Evolutionary conservation across 1,140 invertebrate species (phyloP).

Genomic region (Cheumatopsyche charites): DNA sequence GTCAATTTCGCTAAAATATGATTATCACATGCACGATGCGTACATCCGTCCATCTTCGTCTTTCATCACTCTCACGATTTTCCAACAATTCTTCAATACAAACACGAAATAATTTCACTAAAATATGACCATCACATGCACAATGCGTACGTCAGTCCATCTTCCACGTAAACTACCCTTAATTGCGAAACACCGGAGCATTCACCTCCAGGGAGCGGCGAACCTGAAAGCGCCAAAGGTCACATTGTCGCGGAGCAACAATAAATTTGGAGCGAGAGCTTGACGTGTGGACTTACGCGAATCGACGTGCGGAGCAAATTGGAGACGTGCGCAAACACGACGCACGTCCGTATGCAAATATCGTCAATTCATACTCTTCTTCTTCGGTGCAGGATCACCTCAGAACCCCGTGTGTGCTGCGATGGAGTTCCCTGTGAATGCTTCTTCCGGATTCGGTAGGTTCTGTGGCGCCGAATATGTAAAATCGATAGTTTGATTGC

Average conservation of each 20-base stretch:
- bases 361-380: conserved; percentile 46
- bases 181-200: conserved; percentile 1
- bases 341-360: conserved; percentile 48
- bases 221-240: neutral
- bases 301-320: conserved; percentile 35
- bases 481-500: conserved; percentile 43
- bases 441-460: conserved; percentile 42
- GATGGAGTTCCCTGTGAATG: conserved; percentile 23
- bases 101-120: no score
- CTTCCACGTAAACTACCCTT: no score
- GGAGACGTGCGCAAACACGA: conserved; percentile 35
- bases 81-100: no score
- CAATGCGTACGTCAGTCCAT: no score
- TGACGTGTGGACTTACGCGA: no score
- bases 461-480: conserved; percentile 35
- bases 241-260: neutral
- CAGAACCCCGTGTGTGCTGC: neutral
- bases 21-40: no score
- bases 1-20: no score
- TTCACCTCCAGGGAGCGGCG: neutral
- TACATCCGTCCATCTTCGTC: no score
- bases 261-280: no score
- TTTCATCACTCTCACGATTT: no score
- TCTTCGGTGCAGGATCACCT: conserved; percentile 40
- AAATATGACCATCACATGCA: no score